Conservation (phyloP, 2,888 invertebrate genomes). For the Nebria salina region DNA sequence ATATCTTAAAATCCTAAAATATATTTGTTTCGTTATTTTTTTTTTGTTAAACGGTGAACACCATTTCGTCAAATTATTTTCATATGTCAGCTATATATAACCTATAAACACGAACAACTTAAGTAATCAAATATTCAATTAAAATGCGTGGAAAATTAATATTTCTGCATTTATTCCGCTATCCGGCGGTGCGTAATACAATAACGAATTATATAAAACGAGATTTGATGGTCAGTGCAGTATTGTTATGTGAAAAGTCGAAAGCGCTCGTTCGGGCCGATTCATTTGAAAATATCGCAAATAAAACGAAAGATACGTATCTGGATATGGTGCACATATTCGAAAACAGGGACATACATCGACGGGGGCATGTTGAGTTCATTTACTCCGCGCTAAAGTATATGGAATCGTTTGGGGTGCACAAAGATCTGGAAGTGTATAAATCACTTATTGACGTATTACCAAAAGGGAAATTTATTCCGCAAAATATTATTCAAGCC, state of each 20-base stretch:
- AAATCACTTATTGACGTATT: constrained; percentile 86
- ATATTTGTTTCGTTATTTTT: too few species aligned
- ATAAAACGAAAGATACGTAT: constrained; percentile 75
- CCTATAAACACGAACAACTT: background rate
- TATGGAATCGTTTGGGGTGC: constrained; percentile 90
- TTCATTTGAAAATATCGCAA: constrained; percentile 64
- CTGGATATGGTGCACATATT: constrained; percentile 80
- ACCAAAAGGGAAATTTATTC: constrained; percentile 89
- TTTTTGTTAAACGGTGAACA: too few species aligned
- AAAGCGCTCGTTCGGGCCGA: constrained; percentile 63
- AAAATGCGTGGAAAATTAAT: background rate
- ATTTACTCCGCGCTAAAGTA: constrained; percentile 88
- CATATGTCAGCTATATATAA: background rate
- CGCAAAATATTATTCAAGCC: constrained; percentile 83
- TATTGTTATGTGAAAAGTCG: background rate
- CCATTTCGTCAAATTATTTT: background rate
- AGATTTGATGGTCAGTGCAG: background rate
- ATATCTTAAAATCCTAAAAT: too few species aligned
- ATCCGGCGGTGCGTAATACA: background rate
- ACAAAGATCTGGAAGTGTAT: constrained; percentile 87
- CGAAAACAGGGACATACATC: constrained; percentile 71
- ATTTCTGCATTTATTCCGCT: background rate
- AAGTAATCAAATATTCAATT: background rate
- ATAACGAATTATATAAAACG: background rate
- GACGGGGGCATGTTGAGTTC: constrained; percentile 93